Evolutionary conservation across 2,113 vertebrate genomes (phyloP).

Genomic region (Phycodurus eques): DNA sequence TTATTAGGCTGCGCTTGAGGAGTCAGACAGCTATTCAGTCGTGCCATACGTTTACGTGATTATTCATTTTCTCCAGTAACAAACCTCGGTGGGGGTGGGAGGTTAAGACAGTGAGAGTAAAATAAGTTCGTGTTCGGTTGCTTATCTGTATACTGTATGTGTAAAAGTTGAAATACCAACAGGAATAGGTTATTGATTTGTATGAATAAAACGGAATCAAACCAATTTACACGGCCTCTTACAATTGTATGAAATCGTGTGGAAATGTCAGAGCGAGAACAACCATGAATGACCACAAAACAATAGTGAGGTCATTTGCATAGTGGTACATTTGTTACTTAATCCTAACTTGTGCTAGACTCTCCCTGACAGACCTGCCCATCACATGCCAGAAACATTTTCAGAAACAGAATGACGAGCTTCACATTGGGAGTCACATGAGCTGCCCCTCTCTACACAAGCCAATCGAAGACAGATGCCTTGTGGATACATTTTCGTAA

Average conservation of each 20-base stretch:
- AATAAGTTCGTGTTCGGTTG: too few relatives aligned
- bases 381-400: background rate
- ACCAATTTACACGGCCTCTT: too few relatives aligned
- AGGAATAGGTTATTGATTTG: too few relatives aligned
- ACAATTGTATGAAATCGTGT: background rate
- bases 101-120: too few relatives aligned
- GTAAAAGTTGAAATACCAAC: too few relatives aligned
- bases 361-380: too few relatives aligned
- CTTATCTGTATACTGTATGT: too few relatives aligned
- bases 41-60: background rate
- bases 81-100: background rate
- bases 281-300: background rate
- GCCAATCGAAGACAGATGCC: slow-evolving; percentile 21
- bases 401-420: background rate
- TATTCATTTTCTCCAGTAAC: slow-evolving; percentile 2
- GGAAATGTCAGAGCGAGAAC: background rate
- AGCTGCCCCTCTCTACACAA: slow-evolving; percentile 11
- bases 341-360: background rate
- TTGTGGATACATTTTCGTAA: slow-evolving; percentile 12
- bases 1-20: slow-evolving; percentile 50
- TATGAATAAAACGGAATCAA: too few relatives aligned
- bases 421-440: slow-evolving; percentile 16
- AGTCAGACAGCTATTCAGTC: slow-evolving; percentile 48
- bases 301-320: background rate
- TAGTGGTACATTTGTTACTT: background rate